A percentile compares a stretch with the other conserved stretches of the same genome.
These are phyloP conservation scores for Scaptomyza tumidula DNA, from an alignment of 2,888 invertebrate species.

Conservation along the genomic window DNA sequence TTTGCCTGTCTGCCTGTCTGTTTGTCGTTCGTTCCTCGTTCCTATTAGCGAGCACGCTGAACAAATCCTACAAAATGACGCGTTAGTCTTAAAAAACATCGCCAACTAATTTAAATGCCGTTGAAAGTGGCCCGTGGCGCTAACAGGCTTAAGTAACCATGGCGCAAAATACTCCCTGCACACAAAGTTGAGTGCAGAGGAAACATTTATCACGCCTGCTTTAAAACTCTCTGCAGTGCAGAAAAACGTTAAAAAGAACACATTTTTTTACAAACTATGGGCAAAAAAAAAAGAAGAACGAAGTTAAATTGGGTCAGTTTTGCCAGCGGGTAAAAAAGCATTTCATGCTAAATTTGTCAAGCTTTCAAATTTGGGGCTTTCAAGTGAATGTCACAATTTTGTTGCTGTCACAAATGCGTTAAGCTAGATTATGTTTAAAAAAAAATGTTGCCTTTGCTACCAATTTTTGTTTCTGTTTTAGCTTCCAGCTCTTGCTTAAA, in stretches of 20 bases:
- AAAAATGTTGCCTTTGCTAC: background rate
- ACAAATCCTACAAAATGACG: conserved; percentile 52
- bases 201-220: conserved; percentile 40
- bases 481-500: background rate
- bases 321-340: conserved; percentile 3
- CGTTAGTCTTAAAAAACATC: conserved; percentile 51
- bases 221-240: conserved; percentile 15
- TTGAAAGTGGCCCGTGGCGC: conserved; percentile 1
- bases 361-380: conserved; percentile 34
- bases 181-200: conserved; percentile 7
- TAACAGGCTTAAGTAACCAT: conserved; percentile 25
- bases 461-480: background rate
- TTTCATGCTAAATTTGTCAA: conserved; percentile 34
- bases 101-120: conserved; percentile 51
- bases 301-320: conserved; percentile 38
- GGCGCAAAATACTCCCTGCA: background rate
- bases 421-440: background rate
- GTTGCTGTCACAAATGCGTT: conserved; percentile 25
- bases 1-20: background rate
- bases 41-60: conserved; percentile 8
- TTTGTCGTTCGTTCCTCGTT: background rate
- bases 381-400: conserved; percentile 18
- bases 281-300: background rate
- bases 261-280: conserved; percentile 20
- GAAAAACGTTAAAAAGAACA: conserved; percentile 9